Base-by-base conservation (phyloP, 2,797 vertebrate species). In the Tadarida brasiliensis region DNA sequence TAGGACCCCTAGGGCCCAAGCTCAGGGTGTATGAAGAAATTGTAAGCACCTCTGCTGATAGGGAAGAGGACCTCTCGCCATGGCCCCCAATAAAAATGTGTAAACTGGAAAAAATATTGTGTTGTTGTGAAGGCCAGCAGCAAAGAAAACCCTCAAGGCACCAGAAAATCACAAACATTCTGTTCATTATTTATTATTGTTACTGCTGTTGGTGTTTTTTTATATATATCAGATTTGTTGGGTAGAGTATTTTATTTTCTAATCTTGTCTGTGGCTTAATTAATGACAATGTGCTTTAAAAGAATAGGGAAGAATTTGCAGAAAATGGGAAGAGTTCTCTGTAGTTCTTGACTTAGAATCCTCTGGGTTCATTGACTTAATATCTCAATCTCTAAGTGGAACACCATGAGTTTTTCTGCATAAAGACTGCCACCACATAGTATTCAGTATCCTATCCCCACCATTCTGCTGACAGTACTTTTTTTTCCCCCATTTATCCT, bases 381-480 rank as follows among this genome's bases (percentile, higher is more conserved):
- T 67, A 19, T 44, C 5, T 83, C 14, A 33, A 26, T 20, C 6
- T 92, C 24, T 51, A 78, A 68, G 30, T 11, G 30, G 15, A 11
- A 44, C 2, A 35, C 11, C 4, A 2, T 65, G 61, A 77, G 11
- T 90, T 90, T 35, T 49, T 20, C 16, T 35, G 5, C 2, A 67
- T 16, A 73, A 49, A 39, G 28, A 5, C 11, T 76, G 7, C 10
- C 5, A 33, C 30, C 15, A 44, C 11, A 19, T 5, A 84, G 0
- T 54, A n/a, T n/a, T 78, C 0, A 4, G 0, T 7, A 19, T 39
- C 26, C 11, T 33, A 2, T 35, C 2, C 11, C 20, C 4, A 44
- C 0, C 8, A 7, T 7, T 68, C 8, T 74, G 11, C 20, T 24
- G 44, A 35, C 84, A 74, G 30, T 33, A 19, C 5, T 68, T 57